phyloP scores from a whole-genome alignment of 2,888 invertebrate genomes.

The Ypsolopha sequella region DNA sequence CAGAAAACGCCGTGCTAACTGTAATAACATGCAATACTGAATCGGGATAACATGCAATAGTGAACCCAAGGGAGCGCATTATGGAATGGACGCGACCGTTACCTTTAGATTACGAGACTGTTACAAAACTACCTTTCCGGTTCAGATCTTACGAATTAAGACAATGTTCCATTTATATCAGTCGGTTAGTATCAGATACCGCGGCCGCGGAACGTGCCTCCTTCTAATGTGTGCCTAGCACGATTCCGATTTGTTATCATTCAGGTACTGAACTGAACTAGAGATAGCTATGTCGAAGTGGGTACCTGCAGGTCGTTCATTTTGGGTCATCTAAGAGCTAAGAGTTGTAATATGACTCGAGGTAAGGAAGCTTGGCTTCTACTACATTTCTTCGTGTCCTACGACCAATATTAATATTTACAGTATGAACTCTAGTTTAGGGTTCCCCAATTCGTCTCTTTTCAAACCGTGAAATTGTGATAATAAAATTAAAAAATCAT shows the following conservation, averaged over 20 bases:
- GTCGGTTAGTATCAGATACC: constrained; percentile 48
- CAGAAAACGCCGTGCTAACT: constrained; percentile 29
- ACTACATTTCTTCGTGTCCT: too few species aligned
- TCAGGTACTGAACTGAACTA: background rate
- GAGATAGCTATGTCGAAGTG: too few species aligned
- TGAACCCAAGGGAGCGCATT: constrained; percentile 30
- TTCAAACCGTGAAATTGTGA: too few species aligned
- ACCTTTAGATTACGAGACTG: too few species aligned
- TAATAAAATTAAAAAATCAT: too few species aligned
- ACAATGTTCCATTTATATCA: background rate
- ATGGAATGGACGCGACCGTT: constrained; percentile 12
- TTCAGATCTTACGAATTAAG: too few species aligned
- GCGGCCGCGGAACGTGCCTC: constrained; percentile 49
- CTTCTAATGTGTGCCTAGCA: constrained; percentile 56
- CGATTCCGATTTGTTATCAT: constrained; percentile 59
- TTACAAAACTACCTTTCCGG: too few species aligned
- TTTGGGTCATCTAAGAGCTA: background rate
- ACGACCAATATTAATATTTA: too few species aligned
- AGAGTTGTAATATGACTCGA: background rate
- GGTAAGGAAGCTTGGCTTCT: too few species aligned
- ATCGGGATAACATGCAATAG: constrained; percentile 45
- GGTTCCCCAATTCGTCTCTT: too few species aligned
- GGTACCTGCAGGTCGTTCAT: too few species aligned
- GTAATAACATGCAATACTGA: constrained; percentile 52
- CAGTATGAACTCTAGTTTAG: too few species aligned